Evolutionary conservation across 2,888 invertebrate genomes (phyloP), one percentile per base, ranked within the genome.

Genomic region (Patella depressa): DNA sequence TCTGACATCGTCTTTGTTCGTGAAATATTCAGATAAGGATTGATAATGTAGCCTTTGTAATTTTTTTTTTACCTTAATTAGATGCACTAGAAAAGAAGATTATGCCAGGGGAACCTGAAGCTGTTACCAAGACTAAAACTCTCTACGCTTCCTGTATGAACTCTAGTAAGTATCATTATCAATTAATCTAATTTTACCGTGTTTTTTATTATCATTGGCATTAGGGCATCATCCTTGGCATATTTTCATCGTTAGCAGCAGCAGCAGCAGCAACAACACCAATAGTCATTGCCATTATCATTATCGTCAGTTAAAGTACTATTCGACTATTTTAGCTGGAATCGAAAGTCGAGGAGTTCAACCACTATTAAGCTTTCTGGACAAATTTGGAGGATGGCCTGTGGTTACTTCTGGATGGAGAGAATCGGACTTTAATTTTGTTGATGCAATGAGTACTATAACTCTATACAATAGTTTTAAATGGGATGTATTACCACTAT

Each of bases 141-240:
- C 96, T 97, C 92, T 97, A 96, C 93, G 94, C 94, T 88, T 95
- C 96, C 75, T 97, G 97, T 92, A 95, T 96, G 94, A 95, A 97
- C 92, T 94, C 95, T 90, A 94, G 96, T 96, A 83, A 79, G 85
- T 81, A 19, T n/a, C 45, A 45, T 9, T 1, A 45, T 45, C 7
- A 45, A 1, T 45, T 1, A 45, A 45, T 45, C 45, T 45, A 45
- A 9, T 45, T 45, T 45, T 45, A 9, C 45, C 9, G 7, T 45
- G 9, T 45, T 45, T 9, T 45, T 7, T 45, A 45, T 45, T 9
- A 45, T 1, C 9, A 9, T 9, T 45, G 45, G 9, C 45, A 9
- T 9, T 45, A n/a, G n/a, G 7, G 9, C 9, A 45, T 45, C 9
- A 45, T 45, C 7, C 45, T 45, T 45, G 45, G 9, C 45, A 45